A percentile compares a stretch with the other conserved stretches of the same genome.
Conservation (phyloP, 2,888 invertebrate genomes). For the Eupithecia insigniata region DNA sequence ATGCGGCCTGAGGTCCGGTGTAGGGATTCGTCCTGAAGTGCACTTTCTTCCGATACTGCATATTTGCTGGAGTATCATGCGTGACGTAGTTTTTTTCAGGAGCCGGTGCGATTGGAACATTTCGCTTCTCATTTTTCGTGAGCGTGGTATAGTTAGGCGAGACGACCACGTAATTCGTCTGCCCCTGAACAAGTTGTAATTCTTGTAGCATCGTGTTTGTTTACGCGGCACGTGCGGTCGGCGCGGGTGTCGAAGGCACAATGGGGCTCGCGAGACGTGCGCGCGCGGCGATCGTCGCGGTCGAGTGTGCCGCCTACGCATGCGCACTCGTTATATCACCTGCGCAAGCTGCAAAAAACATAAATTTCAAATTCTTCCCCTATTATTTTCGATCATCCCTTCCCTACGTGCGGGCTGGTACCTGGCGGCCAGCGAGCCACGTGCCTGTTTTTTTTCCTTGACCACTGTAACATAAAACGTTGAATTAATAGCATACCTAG, state of each 20-base stretch:
- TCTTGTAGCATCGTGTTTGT: constrained; percentile 81
- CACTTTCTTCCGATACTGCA: constrained; percentile 89
- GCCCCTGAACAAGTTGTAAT: constrained; percentile 81
- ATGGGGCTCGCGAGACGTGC: constrained; percentile 61
- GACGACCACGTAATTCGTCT: constrained; percentile 86
- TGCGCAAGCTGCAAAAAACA: constrained; percentile 85
- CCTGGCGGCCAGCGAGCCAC: constrained; percentile 67
- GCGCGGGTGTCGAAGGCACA: constrained; percentile 68
- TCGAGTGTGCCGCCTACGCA: constrained; percentile 81
- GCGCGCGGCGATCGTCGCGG: constrained; percentile 73
- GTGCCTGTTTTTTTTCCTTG: constrained; percentile 80
- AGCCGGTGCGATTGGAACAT: constrained; percentile 85
- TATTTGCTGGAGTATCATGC: constrained; percentile 81
- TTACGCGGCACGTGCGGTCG: constrained; percentile 69
- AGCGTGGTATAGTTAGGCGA: constrained; percentile 80
- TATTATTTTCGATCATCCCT: constrained; percentile 85
- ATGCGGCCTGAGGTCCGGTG: constrained; percentile 90
- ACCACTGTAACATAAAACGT: constrained; percentile 66
- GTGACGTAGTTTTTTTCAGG: constrained; percentile 83
- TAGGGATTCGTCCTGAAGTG: constrained; percentile 86
- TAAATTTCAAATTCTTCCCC: constrained; percentile 84
- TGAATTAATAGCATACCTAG: constrained; percentile 49
- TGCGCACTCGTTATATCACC: constrained; percentile 83
- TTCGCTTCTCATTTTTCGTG: constrained; percentile 79
- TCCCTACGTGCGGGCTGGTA: constrained; percentile 82